A percentile compares a stretch with the other conserved stretches of the same genome.
These are phyloP conservation scores for Lithobates sylvaticus DNA, from an alignment of 2,797 vertebrate genomes.

Conservation along the genomic window DNA sequence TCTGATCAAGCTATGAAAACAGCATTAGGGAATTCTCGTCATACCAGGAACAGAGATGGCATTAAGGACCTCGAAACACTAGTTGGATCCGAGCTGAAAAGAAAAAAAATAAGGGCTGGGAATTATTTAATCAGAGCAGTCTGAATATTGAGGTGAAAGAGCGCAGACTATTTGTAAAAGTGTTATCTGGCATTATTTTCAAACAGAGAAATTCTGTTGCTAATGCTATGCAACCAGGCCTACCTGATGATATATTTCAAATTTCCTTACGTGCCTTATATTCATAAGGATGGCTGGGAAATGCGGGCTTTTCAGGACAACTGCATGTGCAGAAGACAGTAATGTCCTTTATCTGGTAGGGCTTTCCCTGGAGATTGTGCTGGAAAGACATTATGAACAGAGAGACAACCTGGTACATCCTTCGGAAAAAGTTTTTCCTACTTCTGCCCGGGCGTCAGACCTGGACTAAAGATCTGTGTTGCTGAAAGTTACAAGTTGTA, in stretches of 20 bases:
- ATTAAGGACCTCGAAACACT: slow-evolving; percentile 74
- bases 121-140: slow-evolving; percentile 74
- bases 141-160: slow-evolving; percentile 64
- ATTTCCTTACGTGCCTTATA: slow-evolving; percentile 8
- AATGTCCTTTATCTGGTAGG: neutral
- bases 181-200: slow-evolving; percentile 63
- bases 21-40: slow-evolving; percentile 72
- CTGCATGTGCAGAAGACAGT: slow-evolving; percentile 13
- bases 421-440: no score
- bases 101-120: slow-evolving; percentile 65
- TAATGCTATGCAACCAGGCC: slow-evolving; percentile 32
- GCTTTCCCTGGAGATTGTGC: slow-evolving; percentile 10
- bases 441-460: no score
- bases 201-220: slow-evolving; percentile 55
- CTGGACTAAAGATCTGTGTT: no score
- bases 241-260: slow-evolving; percentile 55
- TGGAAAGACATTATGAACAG: slow-evolving; percentile 6
- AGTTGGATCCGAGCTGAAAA: slow-evolving; percentile 53
- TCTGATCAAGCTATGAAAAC: slow-evolving; percentile 73
- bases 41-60: slow-evolving; percentile 74
- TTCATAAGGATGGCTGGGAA: slow-evolving; percentile 16
- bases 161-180: slow-evolving; percentile 65
- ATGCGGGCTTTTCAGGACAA: slow-evolving; percentile 57
- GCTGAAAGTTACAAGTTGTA: no score
- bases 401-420: neutral